Evolutionary conservation across 2,888 invertebrate genomes (phyloP).

Genomic region (Zygogramma bicolorata): DNA sequence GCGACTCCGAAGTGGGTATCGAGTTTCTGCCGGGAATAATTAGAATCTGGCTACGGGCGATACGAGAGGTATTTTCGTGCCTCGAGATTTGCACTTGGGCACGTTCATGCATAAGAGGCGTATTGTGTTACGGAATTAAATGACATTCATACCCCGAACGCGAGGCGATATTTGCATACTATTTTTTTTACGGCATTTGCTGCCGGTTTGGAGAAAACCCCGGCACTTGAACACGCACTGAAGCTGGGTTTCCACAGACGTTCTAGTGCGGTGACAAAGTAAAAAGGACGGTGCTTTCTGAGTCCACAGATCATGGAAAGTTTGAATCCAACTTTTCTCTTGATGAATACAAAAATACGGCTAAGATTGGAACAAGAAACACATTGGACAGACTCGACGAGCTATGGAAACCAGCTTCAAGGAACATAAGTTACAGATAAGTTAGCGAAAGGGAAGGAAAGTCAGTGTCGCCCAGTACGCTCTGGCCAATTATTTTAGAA

Average conservation of each 20-base stretch:
- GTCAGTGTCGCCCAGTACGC: no score
- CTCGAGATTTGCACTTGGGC: constrained; percentile 56
- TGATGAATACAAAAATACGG: no score
- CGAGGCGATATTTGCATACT: constrained; percentile 27
- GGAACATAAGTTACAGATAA: no score
- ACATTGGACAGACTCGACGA: no score
- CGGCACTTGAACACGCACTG: background rate
- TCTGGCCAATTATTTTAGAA: no score
- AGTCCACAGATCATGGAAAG: no score
- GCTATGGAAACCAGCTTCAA: no score
- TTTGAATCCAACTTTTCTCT: no score
- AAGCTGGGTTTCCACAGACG: background rate
- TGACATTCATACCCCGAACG: constrained; percentile 30
- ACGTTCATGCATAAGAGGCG: constrained; percentile 53
- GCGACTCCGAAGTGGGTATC: constrained; percentile 35
- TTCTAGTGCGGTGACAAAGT: no score
- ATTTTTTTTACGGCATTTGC: constrained; percentile 18
- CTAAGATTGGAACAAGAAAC: no score
- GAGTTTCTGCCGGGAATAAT: constrained; percentile 48
- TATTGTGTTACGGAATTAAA: constrained; percentile 51
- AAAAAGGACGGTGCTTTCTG: no score
- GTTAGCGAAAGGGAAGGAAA: no score
- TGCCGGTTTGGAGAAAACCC: background rate
- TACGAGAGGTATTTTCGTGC: constrained; percentile 57
- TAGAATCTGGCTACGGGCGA: constrained; percentile 50